phyloP scores from a whole-genome alignment of 1,140 invertebrate species.

The Listronotus oregonensis region DNA sequence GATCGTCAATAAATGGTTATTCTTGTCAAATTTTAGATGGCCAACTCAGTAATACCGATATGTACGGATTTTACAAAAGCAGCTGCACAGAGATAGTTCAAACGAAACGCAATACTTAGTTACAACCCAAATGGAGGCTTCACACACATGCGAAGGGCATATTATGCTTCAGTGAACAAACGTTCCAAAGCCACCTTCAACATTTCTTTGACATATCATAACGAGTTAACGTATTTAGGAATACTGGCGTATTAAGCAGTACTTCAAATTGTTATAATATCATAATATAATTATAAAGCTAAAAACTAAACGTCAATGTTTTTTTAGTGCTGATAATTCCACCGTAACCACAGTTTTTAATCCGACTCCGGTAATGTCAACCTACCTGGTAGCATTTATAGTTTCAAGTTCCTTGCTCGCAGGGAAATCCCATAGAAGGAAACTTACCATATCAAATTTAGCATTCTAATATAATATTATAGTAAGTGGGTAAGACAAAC shows the following conservation, averaged over 20 bases:
- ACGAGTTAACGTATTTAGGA: conserved; percentile 62
- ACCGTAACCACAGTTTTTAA: too few relatives aligned
- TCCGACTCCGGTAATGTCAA: too few relatives aligned
- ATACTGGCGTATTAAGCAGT: conserved; percentile 45
- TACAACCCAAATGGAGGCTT: conserved; percentile 83
- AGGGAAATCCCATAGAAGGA: too few relatives aligned
- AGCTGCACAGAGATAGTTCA: conserved; percentile 7
- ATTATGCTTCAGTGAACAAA: conserved; percentile 90
- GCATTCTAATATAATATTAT: too few relatives aligned
- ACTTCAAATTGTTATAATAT: not conserved
- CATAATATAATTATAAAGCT: too few relatives aligned
- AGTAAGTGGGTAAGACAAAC: too few relatives aligned
- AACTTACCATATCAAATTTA: too few relatives aligned
- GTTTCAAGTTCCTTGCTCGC: too few relatives aligned
- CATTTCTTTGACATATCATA: conserved; percentile 65
- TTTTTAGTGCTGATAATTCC: too few relatives aligned
- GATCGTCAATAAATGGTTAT: too few relatives aligned
- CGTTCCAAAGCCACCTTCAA: conserved; percentile 80
- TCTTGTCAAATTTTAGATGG: not conserved
- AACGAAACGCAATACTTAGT: conserved; percentile 44
- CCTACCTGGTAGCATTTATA: too few relatives aligned
- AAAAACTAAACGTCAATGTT: too few relatives aligned
- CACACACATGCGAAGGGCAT: conserved; percentile 81
- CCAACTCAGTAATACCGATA: conserved; percentile 8
- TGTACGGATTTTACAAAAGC: conserved; percentile 26